Base-by-base conservation (phyloP, 2,113 vertebrate genomes). In the Marmota flaviventris region DNA sequence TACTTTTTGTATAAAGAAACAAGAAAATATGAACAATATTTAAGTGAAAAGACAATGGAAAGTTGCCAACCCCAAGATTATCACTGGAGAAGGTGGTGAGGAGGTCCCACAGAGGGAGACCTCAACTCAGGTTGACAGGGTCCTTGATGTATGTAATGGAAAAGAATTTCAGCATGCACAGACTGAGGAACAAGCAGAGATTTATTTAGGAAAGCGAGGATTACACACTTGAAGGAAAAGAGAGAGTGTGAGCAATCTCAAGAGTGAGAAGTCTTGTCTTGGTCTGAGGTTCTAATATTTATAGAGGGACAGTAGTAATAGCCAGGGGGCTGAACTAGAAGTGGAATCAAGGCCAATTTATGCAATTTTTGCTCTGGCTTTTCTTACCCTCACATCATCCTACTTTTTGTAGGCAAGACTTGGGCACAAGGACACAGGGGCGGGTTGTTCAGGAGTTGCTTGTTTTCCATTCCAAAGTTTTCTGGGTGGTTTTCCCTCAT, bases 21-120 rank as follows among this genome's bases (percentile, higher is more conserved):
- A 86, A 34, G 39, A 94, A 94, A 83, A 81, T 82, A 92, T 45
- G 51, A 94, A 75, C 24, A 65, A 77, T 72, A 63, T n/a, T 53
- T 39, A 72, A 58, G 39, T 45, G 56, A 85, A 94, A 93, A 86
- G 75, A 18, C 42, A 79, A 61, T 78, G 53, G 95, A 89, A 4
- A 83, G 1, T 39, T 90, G 16, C 11, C 45, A 92, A 34, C 39
- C 4, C 0, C 8, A 27, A 90, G 92, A 78, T 14, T n/a, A n/a
- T 70, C 16, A 70, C 67, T n/a, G 34, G 32, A 70, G 67, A 34
- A 70, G 67, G 34, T 4, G n/a, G 2, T n/a, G 2, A 70, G 32
- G 16, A 8, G 34, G 34, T 70, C 34, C 34, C 34, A n/a, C 32
- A 70, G 67, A 70, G 34, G 67, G 67, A 14, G 14, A 34, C 29